Percentiles rank a stretch among this genome's conserved stretches.
Conservation (phyloP, 2,113 vertebrate genomes). For the Sula dactylatra region DNA sequence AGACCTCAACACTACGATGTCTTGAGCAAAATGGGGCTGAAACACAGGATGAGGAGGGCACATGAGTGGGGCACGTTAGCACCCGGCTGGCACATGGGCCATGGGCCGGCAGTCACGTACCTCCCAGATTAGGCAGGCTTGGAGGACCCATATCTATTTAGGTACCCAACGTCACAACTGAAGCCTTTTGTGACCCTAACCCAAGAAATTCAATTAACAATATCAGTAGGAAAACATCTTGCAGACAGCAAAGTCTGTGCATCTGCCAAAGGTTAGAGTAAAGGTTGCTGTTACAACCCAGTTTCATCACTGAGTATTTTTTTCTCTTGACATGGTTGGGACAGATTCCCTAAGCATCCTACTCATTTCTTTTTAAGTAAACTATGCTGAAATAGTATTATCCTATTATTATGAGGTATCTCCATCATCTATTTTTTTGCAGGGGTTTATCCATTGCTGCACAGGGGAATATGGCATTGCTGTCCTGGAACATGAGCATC, state of each 20-base stretch:
- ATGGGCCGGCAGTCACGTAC: not conserved
- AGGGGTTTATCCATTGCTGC: not conserved
- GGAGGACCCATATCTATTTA: not conserved
- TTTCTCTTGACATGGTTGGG: not conserved
- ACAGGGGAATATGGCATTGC: not conserved
- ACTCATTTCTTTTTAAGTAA: not conserved
- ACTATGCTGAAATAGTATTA: not conserved
- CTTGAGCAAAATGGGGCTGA: not conserved
- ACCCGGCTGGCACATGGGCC: not conserved
- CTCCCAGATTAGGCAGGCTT: not conserved
- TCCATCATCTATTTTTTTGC: not conserved
- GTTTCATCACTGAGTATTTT: not conserved
- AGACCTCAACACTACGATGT: fast-evolving
- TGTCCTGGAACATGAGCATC: not conserved
- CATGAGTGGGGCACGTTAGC: fast-evolving
- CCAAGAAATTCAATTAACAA: not conserved
- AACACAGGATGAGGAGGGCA: not conserved
- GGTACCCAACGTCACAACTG: not conserved
- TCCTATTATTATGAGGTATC: not conserved
- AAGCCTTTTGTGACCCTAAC: not conserved
- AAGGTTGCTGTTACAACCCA: not conserved
- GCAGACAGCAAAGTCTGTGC: not conserved
- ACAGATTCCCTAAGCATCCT: not conserved
- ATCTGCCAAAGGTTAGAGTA: not conserved
- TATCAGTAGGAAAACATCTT: not conserved